Conservation (phyloP, 2,888 invertebrate genomes). For the Drosophila falleni region DNA sequence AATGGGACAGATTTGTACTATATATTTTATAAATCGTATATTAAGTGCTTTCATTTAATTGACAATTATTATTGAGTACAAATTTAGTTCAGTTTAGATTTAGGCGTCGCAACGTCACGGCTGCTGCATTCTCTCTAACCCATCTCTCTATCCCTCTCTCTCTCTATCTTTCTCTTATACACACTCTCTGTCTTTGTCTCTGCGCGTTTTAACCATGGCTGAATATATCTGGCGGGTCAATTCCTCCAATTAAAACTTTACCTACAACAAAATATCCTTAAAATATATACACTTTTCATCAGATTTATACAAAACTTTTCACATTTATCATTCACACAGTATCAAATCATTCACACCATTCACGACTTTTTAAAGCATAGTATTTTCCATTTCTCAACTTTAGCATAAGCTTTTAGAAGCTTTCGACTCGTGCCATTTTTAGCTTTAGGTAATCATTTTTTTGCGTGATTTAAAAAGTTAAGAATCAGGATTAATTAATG, state of each 20-base stretch:
- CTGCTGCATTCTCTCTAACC: constrained; percentile 16
- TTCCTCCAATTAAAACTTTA: constrained; percentile 13
- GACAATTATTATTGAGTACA: constrained; percentile 30
- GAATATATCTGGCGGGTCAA: constrained; percentile 20
- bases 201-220: constrained; percentile 9
- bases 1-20: constrained; percentile 20
- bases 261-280: constrained; percentile 16
- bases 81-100: constrained; percentile 41
- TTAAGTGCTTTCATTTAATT: constrained; percentile 44
- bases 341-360: constrained; percentile 27
- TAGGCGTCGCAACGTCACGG: constrained; percentile 27
- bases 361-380: constrained; percentile 13
- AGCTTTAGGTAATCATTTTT: constrained; percentile 1
- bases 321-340: constrained; percentile 28
- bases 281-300: constrained; percentile 19
- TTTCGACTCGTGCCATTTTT: not conserved
- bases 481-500: constrained; percentile 52
- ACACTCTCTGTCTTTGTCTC: constrained; percentile 5
- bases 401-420: not conserved
- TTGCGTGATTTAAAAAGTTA: constrained; percentile 21
- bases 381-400: not conserved
- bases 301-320: constrained; percentile 18
- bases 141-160: constrained; percentile 8
- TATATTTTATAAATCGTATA: constrained; percentile 27
- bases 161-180: constrained; percentile 7